Evolutionary conservation across 2,797 vertebrate genomes (phyloP).

Genomic region (Lophius americanus): DNA sequence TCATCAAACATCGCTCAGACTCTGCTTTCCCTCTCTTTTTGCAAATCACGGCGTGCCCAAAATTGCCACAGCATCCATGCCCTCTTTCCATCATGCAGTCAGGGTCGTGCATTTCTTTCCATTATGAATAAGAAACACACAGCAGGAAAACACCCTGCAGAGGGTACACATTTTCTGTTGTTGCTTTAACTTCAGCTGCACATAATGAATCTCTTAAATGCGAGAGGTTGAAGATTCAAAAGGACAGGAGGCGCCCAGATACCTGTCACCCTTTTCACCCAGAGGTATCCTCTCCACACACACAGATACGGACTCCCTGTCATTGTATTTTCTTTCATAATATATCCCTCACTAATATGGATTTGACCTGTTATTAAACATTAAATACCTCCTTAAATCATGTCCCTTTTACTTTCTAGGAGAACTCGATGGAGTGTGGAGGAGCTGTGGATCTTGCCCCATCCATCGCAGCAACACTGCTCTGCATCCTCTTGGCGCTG

Average conservation of each 20-base stretch:
- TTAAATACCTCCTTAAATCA: background rate
- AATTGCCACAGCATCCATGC: constrained; percentile 14
- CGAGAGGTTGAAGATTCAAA: constrained; percentile 94
- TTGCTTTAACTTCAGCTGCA: constrained; percentile 78
- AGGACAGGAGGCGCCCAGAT: constrained; percentile 95
- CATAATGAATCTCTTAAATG: constrained; percentile 99
- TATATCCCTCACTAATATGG: background rate
- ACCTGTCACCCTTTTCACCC: constrained; percentile 97
- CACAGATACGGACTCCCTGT: background rate
- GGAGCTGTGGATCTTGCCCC: constrained; percentile 79
- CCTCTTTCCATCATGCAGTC: constrained; percentile 10
- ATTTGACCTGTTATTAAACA: constrained; percentile 8
- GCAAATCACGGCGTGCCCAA: constrained; percentile 3
- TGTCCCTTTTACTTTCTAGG: constrained; percentile 72
- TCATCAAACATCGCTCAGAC: constrained; percentile 34
- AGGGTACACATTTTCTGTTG: constrained; percentile 34
- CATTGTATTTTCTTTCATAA: constrained; percentile 8
- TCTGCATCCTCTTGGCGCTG: constrained; percentile 81
- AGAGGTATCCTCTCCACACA: constrained; percentile 80
- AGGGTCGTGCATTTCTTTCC: constrained; percentile 31
- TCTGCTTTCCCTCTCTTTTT: constrained; percentile 5
- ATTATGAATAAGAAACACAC: constrained; percentile 35
- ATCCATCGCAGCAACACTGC: constrained; percentile 71
- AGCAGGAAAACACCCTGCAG: constrained; percentile 41
- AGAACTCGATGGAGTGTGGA: constrained; percentile 97